Conservation (phyloP, 2,113 vertebrate genomes). For the Silurus glanis region DNA sequence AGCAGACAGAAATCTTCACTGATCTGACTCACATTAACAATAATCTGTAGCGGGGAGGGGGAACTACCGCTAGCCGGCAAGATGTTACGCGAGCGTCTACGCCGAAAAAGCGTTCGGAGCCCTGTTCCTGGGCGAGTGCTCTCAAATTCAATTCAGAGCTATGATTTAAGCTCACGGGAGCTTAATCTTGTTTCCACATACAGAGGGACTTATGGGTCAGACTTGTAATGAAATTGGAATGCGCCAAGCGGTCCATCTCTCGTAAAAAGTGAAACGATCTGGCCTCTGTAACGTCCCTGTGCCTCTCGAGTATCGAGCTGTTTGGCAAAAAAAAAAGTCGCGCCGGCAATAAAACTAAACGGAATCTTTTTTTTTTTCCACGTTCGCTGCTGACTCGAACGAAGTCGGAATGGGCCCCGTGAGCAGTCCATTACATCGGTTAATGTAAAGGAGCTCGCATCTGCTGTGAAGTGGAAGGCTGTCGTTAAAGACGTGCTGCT, state of each 20-base stretch:
- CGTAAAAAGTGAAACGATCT: conserved; percentile 51
- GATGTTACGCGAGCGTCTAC: conserved; percentile 28
- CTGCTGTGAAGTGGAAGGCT: conserved; percentile 22
- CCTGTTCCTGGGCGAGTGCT: conserved; percentile 29
- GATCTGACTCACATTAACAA: conserved; percentile 31
- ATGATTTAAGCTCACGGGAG: conserved; percentile 43
- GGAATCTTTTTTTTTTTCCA: not conserved
- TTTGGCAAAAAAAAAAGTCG: conserved; percentile 28
- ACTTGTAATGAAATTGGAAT: conserved; percentile 55
- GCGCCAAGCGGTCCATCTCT: conserved; percentile 54
- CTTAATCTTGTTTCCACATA: conserved; percentile 57
- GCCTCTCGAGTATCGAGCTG: conserved; percentile 45
- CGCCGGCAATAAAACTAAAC: conserved; percentile 25
- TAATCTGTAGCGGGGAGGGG: not conserved
- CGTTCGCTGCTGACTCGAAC: conserved; percentile 10
- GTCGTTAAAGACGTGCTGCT: conserved; percentile 41
- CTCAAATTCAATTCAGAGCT: conserved; percentile 53
- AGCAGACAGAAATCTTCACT: conserved; percentile 25
- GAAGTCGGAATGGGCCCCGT: not conserved
- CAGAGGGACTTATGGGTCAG: conserved; percentile 50
- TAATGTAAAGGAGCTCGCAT: conserved; percentile 19
- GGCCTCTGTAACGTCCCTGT: conserved; percentile 35
- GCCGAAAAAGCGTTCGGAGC: conserved; percentile 33
- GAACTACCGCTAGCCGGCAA: conserved; percentile 1
- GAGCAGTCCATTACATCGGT: conserved; percentile 48